Conservation (phyloP, 2,113 vertebrate species). For the Maccullochella peelii region DNA sequence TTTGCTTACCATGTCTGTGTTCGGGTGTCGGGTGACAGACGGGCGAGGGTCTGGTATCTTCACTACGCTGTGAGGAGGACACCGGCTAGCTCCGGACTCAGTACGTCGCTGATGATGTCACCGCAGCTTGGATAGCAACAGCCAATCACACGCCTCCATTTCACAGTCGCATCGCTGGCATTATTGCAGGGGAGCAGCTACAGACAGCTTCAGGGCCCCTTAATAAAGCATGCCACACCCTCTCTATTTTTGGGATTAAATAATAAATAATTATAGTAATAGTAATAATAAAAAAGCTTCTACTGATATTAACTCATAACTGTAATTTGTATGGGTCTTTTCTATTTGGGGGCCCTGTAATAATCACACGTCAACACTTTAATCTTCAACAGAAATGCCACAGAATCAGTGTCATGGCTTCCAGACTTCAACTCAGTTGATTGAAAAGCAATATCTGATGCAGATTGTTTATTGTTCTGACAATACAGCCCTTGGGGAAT, state of each 20-base stretch:
- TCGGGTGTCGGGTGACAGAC: slow-evolving; percentile 1
- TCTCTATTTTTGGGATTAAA: background rate
- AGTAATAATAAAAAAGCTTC: background rate
- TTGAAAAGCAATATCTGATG: background rate
- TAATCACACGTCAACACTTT: background rate
- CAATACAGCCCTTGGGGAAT: background rate
- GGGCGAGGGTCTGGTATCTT: background rate
- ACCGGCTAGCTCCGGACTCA: background rate
- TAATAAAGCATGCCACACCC: too few species aligned
- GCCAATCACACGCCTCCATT: slow-evolving; percentile 60
- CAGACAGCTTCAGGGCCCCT: background rate
- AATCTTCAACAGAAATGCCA: background rate
- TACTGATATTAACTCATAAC: background rate
- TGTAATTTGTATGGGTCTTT: too few species aligned
- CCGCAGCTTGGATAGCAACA: background rate
- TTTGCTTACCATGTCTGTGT: slow-evolving; percentile 62
- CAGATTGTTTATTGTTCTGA: background rate
- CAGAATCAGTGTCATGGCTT: background rate
- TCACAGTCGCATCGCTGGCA: background rate
- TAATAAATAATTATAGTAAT: background rate
- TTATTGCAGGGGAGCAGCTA: background rate
- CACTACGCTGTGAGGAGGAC: background rate
- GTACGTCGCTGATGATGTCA: slow-evolving; percentile 51
- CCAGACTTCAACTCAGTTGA: background rate
- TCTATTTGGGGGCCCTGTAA: background rate